Conservation (phyloP, 2,888 invertebrate genomes). For the Calliphora vomitoria region DNA sequence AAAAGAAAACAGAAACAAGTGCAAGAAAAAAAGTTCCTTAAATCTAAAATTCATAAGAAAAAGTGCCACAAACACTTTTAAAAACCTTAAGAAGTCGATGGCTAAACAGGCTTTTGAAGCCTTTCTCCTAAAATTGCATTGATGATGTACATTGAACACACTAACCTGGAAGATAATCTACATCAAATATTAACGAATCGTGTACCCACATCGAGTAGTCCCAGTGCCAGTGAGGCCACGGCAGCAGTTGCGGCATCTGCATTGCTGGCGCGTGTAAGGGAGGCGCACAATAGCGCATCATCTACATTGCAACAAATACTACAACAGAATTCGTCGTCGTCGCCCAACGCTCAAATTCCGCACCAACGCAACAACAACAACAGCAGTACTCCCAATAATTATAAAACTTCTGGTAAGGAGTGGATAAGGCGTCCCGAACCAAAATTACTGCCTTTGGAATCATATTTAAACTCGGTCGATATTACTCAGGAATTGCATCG, state of each 20-base stretch:
- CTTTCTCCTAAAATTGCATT: conserved; percentile 62
- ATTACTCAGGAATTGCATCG: conserved; percentile 12
- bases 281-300: conserved; percentile 66
- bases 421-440: conserved; percentile 59
- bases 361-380: conserved; percentile 15
- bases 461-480: conserved; percentile 5
- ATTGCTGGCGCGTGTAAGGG: conserved; percentile 75
- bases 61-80: conserved; percentile 37
- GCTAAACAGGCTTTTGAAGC: conserved; percentile 62
- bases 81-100: conserved; percentile 56
- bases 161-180: conserved; percentile 75
- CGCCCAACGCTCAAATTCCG: background rate
- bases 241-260: conserved; percentile 70
- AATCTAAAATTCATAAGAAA: background rate
- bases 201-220: conserved; percentile 69
- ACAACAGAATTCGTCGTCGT: conserved; percentile 56
- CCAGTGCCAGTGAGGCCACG: conserved; percentile 72
- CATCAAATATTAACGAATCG: conserved; percentile 75
- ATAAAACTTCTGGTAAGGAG: conserved; percentile 34
- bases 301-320: conserved; percentile 59
- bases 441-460: conserved; percentile 58
- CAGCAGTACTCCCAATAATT: conserved; percentile 50
- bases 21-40: conserved; percentile 22
- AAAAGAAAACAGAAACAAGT: conserved; percentile 19
- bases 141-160: conserved; percentile 78